A percentile compares a stretch with the other conserved stretches of the same genome.
phyloP scores from a whole-genome alignment of 92 coral and sea anemone species.

The Zoanthus solanderi region DNA sequence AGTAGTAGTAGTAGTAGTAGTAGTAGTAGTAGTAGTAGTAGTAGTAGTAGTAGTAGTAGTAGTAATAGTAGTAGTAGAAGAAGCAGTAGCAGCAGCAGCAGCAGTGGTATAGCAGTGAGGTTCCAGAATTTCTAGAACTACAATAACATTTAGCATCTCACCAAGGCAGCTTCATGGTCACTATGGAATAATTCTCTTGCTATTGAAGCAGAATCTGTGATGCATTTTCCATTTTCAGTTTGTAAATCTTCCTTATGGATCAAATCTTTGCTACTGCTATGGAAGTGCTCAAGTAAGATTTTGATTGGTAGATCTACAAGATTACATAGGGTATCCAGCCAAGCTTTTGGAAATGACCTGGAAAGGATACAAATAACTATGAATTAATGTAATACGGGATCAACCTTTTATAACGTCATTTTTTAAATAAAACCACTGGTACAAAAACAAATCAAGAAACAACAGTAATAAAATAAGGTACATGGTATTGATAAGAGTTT shows the following conservation, averaged over 20 bases:
- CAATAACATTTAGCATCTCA: not conserved
- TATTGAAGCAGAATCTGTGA: not conserved
- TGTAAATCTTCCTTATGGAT: not conserved
- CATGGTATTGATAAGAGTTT: too few relatives aligned
- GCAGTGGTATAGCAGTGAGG: too few relatives aligned
- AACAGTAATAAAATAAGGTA: too few relatives aligned
- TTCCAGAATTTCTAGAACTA: too few relatives aligned
- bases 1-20: too few relatives aligned
- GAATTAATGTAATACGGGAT: not conserved
- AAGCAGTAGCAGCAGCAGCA: too few relatives aligned
- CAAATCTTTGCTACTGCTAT: not conserved
- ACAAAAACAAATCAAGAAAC: too few relatives aligned
- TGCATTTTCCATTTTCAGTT: conserved; percentile 11
- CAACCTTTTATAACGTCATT: not conserved
- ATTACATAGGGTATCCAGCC: conserved; percentile 55
- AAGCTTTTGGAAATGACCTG: conserved; percentile 52
- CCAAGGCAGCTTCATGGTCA: conserved; percentile 14
- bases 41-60: too few relatives aligned
- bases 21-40: too few relatives aligned
- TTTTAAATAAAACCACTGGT: too few relatives aligned
- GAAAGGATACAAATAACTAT: not conserved
- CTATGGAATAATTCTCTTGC: conserved; percentile 1
- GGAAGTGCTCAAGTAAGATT: not conserved
- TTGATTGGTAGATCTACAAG: conserved; percentile 48
- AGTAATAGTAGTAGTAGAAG: too few relatives aligned